Base-by-base conservation (phyloP, 2,113 vertebrate species). In the Excalfactoria chinensis region DNA sequence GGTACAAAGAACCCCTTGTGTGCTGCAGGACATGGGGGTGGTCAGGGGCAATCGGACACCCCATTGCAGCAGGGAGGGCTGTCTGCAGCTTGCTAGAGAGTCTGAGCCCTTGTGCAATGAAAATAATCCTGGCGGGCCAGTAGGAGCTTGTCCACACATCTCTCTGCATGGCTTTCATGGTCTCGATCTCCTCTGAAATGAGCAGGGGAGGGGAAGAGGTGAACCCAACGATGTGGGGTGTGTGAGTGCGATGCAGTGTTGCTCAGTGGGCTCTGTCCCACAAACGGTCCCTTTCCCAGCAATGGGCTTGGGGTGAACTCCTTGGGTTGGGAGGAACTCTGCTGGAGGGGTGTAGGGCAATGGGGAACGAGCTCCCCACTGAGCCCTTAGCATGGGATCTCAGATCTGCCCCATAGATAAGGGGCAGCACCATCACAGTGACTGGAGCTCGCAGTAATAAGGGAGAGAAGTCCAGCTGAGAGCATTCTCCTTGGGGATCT, bases 1-100 rank as follows among this genome's bases (percentile, higher is more conserved):
- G 88, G 95, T 90, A 98, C 97, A 98, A 97, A 85, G 93, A 92
- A 46, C 93, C 86, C 77, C 93, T 95, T 92, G 95, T 95, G 83
- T 15, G 35, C 67, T 76, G 64, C 0, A 5, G 93, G 89, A 67
- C 5, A 15, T 68, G 21, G 73, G 83, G 63, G 46, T 19, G 60
- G 66, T 79, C 37, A 4, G 60, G 76, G 91, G 62, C 88, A 60
- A 53, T 28, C 5, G 66, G 89, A 92, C 17, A 40, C 75, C 71
- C 88, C 88, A 1, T 22, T 18, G 74, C 51, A 30, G 44, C 49
- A 0, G 10, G 56, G 73, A 72, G 62, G 28, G 70, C 34, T 35
- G 77, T 6, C 3, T 1, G 86, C 55, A 64, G n/a, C 68, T 55
- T 35, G 59, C 43, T 43, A 66, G 68, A 67, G 72, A 3, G 10